Base-by-base conservation (phyloP, 1,140 invertebrate species). In the Eriocheir sinensis region DNA sequence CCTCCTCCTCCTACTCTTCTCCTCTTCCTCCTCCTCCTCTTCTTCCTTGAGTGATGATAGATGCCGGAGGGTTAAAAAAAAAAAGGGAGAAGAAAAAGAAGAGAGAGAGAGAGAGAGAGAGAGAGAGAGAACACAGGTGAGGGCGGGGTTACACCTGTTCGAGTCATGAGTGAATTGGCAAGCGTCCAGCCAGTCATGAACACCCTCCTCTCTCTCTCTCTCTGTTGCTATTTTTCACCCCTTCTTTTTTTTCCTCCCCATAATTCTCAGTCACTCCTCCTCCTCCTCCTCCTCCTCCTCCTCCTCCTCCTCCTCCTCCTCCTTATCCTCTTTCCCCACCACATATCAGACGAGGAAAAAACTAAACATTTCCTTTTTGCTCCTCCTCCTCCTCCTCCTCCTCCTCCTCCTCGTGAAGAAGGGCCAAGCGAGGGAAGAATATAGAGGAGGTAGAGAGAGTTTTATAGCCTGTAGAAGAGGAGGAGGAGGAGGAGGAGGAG, bases 131-230 rank as follows among this genome's bases (percentile, higher is more conserved):
- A 44, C 2, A 34, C 40, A 2, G 88, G 41, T 32, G 40, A 27
- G 38, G 44, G 38, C 3, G 40, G 12, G 60, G 6, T n/a, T 72
- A 72, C 60, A 72, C 60, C 60, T 72, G 60, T 72, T 21, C 17
- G 6, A 72, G 60, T n/a, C 60, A 72, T 72, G 60, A n/a, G 32
- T 12, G 88, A 41, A 53, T 41, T 44, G 44, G 88, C 36, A 44
- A n/a, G 41, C n/a, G 17, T 44, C 40, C 40, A 34, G 44, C 15
- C 17, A 53, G 44, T 41, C 38, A 53, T 44, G 38, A 53, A 30
- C 83, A 72, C 60, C 60, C 60, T 72, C 60, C 60, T n/a, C n/a
- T 72, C 60, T 72, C 60, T 72, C 60, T 72, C 60, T 72, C 60
- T 72, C 60, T 72, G 21, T 0, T 53, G 3, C 41, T 30, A 40